phyloP scores from a whole-genome alignment of 2,797 vertebrate species.

The Syncerus caffer region DNA sequence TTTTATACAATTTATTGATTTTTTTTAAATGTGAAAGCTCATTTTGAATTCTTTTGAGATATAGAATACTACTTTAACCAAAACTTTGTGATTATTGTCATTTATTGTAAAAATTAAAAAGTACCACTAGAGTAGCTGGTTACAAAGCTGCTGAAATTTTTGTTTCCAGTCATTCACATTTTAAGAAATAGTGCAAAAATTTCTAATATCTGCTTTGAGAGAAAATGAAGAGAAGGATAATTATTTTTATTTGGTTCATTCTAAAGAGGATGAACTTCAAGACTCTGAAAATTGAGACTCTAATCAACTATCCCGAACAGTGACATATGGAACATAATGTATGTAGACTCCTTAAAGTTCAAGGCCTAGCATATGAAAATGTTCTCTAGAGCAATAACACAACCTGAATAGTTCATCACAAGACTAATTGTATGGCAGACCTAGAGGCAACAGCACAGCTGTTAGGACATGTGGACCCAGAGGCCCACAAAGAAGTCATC shows the following conservation, averaged over 20 bases:
- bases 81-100: background rate
- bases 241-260: conserved; percentile 22
- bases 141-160: background rate
- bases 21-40: background rate
- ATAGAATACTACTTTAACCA: background rate
- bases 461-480: background rate
- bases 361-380: conserved; percentile 51
- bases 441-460: conserved; percentile 58
- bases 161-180: background rate
- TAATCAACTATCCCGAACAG: background rate
- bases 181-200: conserved; percentile 23
- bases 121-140: background rate
- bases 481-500: background rate
- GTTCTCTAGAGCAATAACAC: conserved; percentile 45
- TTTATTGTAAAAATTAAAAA: background rate
- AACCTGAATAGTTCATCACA: conserved; percentile 58
- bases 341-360: conserved; percentile 57
- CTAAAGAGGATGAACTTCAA: background rate
- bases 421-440: conserved; percentile 55
- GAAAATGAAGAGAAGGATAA: background rate
- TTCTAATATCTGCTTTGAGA: background rate
- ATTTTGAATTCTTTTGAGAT: background rate
- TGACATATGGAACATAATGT: conserved; percentile 51
- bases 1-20: background rate
- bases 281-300: background rate